Percentiles rank a stretch among this genome's conserved stretches.
These are phyloP conservation scores for Clarias macrocephalus DNA, from an alignment of 2,113 vertebrate genomes.

Conservation along the genomic window DNA sequence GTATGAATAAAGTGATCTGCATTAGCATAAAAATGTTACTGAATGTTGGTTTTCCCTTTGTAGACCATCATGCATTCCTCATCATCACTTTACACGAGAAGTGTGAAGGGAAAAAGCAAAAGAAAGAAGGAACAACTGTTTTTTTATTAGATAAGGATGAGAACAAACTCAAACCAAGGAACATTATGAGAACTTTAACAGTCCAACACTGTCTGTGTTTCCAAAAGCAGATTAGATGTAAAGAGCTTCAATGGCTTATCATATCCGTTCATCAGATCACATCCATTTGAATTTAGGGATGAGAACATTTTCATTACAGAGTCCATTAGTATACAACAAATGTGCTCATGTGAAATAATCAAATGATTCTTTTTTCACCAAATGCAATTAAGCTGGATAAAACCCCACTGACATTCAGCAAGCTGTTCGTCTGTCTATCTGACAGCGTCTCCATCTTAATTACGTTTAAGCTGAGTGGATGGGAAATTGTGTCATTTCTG, in stretches of 20 bases:
- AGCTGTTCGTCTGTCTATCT: neutral
- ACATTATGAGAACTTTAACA: neutral
- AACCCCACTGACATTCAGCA: neutral
- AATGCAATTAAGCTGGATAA: neutral
- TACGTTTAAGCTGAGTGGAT: neutral
- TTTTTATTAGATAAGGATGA: neutral
- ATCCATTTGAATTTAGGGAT: neutral
- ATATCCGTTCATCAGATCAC: constrained; percentile 17
- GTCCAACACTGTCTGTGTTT: neutral
- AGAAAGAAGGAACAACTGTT: neutral
- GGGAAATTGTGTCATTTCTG: neutral
- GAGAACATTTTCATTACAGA: constrained; percentile 25
- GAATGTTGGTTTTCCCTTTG: neutral
- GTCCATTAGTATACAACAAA: neutral
- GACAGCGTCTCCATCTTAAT: neutral
- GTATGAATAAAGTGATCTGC: neutral
- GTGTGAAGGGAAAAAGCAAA: neutral
- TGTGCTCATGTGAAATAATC: neutral
- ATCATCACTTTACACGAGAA: neutral
- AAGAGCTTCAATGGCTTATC: constrained; percentile 1
- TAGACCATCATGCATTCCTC: neutral
- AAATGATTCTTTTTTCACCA: neutral
- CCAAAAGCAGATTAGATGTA: constrained; percentile 8
- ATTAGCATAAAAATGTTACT: neutral
- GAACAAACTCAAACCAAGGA: neutral